Evolutionary conservation across 2,888 invertebrate species (phyloP).

Genomic region (Tenthredo mesomela): DNA sequence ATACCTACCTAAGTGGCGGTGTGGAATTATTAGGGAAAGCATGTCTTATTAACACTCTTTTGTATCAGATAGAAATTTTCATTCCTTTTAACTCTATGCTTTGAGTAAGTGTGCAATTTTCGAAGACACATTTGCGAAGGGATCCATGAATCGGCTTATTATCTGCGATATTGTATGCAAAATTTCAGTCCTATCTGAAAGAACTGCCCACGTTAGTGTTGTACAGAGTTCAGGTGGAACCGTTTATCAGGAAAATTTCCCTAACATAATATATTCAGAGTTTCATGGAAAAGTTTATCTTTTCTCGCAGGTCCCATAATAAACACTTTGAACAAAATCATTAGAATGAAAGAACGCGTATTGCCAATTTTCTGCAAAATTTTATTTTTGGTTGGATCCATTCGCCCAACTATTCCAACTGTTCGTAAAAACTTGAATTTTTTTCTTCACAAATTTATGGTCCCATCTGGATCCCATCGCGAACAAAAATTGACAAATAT

Average conservation of each 20-base stretch:
- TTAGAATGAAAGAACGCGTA: too few species aligned
- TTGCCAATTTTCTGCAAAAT: background rate
- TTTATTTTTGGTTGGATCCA: background rate
- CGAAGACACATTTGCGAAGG: too few species aligned
- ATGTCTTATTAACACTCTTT: background rate
- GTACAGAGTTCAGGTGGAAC: background rate
- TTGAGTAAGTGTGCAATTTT: too few species aligned
- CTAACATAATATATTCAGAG: too few species aligned
- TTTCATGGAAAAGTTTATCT: too few species aligned
- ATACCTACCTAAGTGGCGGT: background rate
- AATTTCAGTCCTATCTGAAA: too few species aligned
- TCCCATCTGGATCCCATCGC: background rate
- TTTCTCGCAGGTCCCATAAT: too few species aligned
- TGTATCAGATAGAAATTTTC: slow-evolving; percentile 2
- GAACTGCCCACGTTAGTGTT: too few species aligned
- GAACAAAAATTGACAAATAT: background rate
- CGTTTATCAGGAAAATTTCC: too few species aligned
- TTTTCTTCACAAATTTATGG: background rate
- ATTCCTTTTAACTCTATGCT: background rate
- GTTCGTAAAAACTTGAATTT: background rate
- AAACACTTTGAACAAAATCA: too few species aligned
- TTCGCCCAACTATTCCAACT: background rate
- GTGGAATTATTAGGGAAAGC: background rate
- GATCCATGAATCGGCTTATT: too few species aligned
- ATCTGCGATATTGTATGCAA: too few species aligned